Conservation (phyloP, 2,113 vertebrate species). For the Orientallactaga bullata region DNA sequence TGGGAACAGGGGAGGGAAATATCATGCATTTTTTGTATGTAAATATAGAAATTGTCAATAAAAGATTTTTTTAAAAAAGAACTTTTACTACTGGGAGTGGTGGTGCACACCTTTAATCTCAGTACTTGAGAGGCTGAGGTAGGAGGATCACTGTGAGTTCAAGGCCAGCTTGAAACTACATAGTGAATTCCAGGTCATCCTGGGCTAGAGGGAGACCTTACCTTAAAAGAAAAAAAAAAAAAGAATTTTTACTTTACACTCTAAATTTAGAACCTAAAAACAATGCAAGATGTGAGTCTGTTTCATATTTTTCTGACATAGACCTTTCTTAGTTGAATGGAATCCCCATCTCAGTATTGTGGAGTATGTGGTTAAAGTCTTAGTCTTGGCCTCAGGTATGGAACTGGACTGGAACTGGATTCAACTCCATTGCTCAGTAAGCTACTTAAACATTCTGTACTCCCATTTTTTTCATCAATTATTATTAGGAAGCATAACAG, state of each 20-base stretch:
- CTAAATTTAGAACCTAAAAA: constrained; percentile 22
- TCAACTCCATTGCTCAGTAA: neutral
- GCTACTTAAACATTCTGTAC: neutral
- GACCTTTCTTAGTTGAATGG: constrained; percentile 21
- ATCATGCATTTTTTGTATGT: too few relatives aligned
- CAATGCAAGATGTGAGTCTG: neutral
- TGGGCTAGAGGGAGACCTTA: too few relatives aligned
- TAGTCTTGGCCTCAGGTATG: neutral
- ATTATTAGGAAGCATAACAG: neutral
- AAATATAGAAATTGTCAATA: too few relatives aligned
- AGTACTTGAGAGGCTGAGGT: too few relatives aligned
- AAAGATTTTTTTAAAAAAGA: too few relatives aligned
- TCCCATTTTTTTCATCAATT: constrained; percentile 1
- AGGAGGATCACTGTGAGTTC: too few relatives aligned
- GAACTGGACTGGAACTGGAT: neutral
- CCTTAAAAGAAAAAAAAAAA: too few relatives aligned
- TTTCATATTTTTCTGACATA: constrained; percentile 15
- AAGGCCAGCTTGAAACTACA: too few relatives aligned
- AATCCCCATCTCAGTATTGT: neutral
- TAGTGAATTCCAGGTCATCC: too few relatives aligned
- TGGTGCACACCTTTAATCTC: too few relatives aligned
- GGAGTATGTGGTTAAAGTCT: neutral
- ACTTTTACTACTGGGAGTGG: too few relatives aligned
- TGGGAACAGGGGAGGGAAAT: too few relatives aligned
- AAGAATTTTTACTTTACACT: constrained; percentile 4